Evolutionary conservation across 1,140 invertebrate genomes (phyloP).

Genomic region (Plutomurus gul): DNA sequence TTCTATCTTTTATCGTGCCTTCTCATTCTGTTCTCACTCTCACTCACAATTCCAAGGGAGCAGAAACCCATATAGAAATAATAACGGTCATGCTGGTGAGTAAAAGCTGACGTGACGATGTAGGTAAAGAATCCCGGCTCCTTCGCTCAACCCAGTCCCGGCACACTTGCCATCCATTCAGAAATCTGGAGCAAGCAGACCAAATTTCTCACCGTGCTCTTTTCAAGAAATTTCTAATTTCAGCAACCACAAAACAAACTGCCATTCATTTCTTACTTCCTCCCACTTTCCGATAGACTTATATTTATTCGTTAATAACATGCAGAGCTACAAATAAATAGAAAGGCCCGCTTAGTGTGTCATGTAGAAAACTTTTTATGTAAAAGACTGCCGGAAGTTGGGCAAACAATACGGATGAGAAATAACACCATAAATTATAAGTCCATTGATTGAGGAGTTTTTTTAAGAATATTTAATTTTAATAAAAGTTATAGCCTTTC

Average conservation of each 20-base stretch:
- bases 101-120: background rate
- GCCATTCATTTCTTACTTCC: background rate
- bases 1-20: background rate
- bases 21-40: background rate
- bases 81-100: background rate
- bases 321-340: no score
- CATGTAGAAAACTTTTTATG: no score
- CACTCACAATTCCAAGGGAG: background rate
- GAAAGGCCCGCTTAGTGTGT: no score
- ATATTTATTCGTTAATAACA: no score
- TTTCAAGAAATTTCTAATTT: background rate
- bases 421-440: no score
- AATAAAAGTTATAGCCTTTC: no score
- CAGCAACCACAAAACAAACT: background rate
- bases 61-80: background rate
- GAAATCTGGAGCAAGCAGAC: conserved; percentile 2
- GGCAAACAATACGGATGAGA: no score
- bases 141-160: conserved; percentile 3
- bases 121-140: background rate
- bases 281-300: background rate
- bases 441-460: no score
- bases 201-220: background rate
- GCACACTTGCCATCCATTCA: background rate
- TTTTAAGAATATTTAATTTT: no score
- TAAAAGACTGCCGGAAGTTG: no score